Evolutionary conservation across 2,113 vertebrate species (phyloP).

Genomic region (Eidolon helvum): DNA sequence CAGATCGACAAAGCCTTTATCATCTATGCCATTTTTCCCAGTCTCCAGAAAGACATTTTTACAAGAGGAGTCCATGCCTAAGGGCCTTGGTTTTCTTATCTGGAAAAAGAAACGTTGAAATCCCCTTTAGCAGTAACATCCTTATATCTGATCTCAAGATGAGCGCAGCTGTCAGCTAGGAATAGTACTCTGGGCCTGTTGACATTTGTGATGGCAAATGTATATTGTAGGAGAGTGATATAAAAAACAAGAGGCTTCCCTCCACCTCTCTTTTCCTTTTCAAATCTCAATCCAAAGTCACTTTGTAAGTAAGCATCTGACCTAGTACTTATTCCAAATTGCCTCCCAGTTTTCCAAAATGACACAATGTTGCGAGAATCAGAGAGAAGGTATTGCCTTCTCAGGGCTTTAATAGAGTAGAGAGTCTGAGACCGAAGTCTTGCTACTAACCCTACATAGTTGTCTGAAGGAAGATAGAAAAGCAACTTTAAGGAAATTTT

Average conservation of each 20-base stretch:
- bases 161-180: not conserved
- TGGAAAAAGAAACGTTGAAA: not conserved
- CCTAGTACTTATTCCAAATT: not conserved
- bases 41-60: not conserved
- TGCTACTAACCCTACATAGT: not conserved
- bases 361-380: not conserved
- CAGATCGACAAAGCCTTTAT: too few species aligned
- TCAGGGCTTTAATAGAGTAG: not conserved
- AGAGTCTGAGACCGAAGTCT: not conserved
- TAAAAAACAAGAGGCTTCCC: not conserved
- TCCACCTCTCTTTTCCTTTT: not conserved
- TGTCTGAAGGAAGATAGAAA: not conserved
- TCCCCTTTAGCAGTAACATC: not conserved
- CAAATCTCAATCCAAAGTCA: not conserved
- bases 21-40: too few species aligned
- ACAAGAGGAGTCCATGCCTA: not conserved
- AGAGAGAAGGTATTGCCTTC: not conserved
- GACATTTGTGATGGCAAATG: not conserved
- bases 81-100: not conserved
- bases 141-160: not conserved
- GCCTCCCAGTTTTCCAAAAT: not conserved
- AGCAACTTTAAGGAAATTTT: not conserved
- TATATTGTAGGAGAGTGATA: not conserved
- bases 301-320: not conserved
- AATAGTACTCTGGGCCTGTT: not conserved